A percentile compares a stretch with the other conserved stretches of the same genome.
These are phyloP conservation scores for Patella vulgata DNA, from an alignment of 1,140 invertebrate species.

Conservation along the genomic window DNA sequence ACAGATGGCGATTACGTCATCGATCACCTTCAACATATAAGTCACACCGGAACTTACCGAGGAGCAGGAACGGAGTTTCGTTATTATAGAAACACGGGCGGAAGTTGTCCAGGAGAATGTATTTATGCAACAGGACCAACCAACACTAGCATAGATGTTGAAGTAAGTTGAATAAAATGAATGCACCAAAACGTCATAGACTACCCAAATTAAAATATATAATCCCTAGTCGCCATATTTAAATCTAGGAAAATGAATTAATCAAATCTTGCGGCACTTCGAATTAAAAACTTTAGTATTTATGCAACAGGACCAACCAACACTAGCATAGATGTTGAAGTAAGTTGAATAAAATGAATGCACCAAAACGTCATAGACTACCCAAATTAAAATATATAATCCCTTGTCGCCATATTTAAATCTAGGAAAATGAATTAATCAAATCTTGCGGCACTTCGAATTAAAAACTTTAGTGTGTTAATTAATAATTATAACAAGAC, in stretches of 20 bases:
- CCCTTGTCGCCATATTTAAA: background rate
- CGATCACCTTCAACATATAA: slow-evolving; percentile 27
- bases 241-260: background rate
- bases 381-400: background rate
- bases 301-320: slow-evolving; percentile 44
- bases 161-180: slow-evolving; percentile 32
- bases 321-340: slow-evolving; percentile 44
- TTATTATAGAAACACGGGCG: slow-evolving; percentile 31
- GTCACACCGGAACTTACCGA: slow-evolving; percentile 17
- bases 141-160: slow-evolving; percentile 38
- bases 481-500: too few species aligned
- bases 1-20: slow-evolving; percentile 21
- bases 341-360: slow-evolving; percentile 17
- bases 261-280: background rate
- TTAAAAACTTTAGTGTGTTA: background rate
- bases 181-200: background rate
- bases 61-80: slow-evolving; percentile 48
- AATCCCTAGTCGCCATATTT: background rate
- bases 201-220: background rate
- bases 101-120: slow-evolving; percentile 48
- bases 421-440: background rate
- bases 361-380: background rate
- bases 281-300: slow-evolving; percentile 23
- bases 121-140: slow-evolving; percentile 46
- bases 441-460: background rate